Base-by-base conservation (phyloP, 2,797 vertebrate species). In the Intellagama lesueurii region DNA sequence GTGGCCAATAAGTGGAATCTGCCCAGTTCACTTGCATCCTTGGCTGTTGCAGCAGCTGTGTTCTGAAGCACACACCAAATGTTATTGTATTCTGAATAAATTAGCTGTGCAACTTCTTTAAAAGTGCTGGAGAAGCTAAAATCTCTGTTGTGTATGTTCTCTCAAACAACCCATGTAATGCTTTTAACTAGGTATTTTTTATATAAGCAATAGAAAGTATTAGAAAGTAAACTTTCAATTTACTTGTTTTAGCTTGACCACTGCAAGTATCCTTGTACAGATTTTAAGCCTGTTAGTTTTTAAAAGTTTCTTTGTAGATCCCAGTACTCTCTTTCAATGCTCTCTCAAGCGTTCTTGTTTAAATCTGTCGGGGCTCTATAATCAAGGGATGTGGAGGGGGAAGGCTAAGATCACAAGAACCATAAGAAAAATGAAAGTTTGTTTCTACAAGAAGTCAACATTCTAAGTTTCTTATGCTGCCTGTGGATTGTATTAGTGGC, bases 61-160 rank as follows among this genome's bases (percentile, higher is more conserved):
- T 40, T 19, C 56, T 78, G 16, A 1, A 30, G n/a, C 3, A 52
- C 12, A 1, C 7, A 40, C 6, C 3, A 40, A 83, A 2, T 64
- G 17, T 64, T 11, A 49, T 19, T 32, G 5, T 90, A 19, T 44
- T 91, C 69, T 0, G 4, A 3, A 44, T 14, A 73, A 7, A 44
- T 81, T 76, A 76, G 70, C 49, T 87, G 68, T 88, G 72, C 81
- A 75, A 5, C 0, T 35, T 70, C 1, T 73, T 69, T 49, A 88
- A 88, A 69, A 11, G 2, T 80, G 89, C 90, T 91, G 44, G 49
- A 91, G 28, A 77, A 66, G 26, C 32, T 86, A 6, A 64, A 86
- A 86, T 7, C 35, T 64, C 60, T 83, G 6, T 83, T 83, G 11
- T 17, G 22, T 80, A 56, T 28, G 49, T 32, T 17, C 82, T 44